phyloP scores from a whole-genome alignment of 2,797 vertebrate species.

The Melanotaenia pygmaea region DNA sequence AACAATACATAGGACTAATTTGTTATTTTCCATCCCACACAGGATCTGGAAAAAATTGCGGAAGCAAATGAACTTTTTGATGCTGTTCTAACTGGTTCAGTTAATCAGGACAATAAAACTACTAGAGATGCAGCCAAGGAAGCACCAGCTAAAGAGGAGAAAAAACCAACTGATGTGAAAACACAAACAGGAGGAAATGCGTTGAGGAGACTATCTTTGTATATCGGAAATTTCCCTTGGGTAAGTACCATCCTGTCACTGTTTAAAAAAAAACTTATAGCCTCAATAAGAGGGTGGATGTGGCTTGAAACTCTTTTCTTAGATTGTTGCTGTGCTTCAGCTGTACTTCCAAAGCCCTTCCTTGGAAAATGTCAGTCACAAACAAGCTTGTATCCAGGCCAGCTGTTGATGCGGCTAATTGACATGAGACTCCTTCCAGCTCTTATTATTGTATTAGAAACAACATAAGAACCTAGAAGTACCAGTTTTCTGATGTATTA shows the following conservation, averaged over 20 bases:
- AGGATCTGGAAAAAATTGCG: constrained; percentile 75
- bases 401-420: no score
- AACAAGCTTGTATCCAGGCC: background rate
- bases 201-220: constrained; percentile 84
- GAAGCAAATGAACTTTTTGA: constrained; percentile 95
- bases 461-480: background rate
- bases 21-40: constrained; percentile 14
- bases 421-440: no score
- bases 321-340: background rate
- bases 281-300: background rate
- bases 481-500: background rate
- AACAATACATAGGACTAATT: background rate
- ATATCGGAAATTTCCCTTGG: constrained; percentile 94
- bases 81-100: constrained; percentile 89
- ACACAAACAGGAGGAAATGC: constrained; percentile 78
- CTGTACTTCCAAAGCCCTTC: background rate
- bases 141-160: constrained; percentile 71
- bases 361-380: background rate
- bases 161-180: constrained; percentile 79
- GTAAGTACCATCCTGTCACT: constrained; percentile 77
- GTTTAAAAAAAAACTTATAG: background rate
- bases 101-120: constrained; percentile 74
- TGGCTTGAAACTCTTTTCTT: background rate
- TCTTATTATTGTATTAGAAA: background rate
- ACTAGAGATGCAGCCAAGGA: constrained; percentile 65